A percentile compares a stretch with the other conserved stretches of the same genome.
These are phyloP conservation scores for Drosophila santomea DNA, from an alignment of 1,140 invertebrate species.

Conservation along the genomic window DNA sequence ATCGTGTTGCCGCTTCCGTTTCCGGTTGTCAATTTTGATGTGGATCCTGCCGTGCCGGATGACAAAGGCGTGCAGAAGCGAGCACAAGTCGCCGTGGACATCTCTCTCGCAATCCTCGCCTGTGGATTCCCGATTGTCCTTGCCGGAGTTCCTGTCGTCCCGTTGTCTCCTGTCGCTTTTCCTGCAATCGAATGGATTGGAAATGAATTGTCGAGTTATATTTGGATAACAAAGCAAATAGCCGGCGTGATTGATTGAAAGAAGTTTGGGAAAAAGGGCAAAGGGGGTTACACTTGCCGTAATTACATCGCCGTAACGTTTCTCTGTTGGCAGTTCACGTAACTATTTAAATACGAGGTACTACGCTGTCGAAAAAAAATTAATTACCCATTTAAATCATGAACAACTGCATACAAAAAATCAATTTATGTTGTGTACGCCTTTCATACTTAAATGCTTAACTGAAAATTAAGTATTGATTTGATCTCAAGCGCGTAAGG, in stretches of 20 bases:
- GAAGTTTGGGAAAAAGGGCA: neutral
- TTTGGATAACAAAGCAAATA: slow-evolving; percentile 24
- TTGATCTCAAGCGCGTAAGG: no score
- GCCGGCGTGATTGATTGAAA: slow-evolving; percentile 2
- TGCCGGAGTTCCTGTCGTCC: slow-evolving; percentile 21
- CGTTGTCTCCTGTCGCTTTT: slow-evolving; percentile 24
- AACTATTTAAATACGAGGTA: neutral
- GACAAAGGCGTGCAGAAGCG: slow-evolving; percentile 66
- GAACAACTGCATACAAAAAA: no score
- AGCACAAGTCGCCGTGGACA: slow-evolving; percentile 74
- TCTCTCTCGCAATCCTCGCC: slow-evolving; percentile 36
- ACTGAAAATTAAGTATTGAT: no score
- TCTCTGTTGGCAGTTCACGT: neutral
- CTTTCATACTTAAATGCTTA: no score
- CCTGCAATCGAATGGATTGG: slow-evolving; percentile 22
- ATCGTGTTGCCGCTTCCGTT: slow-evolving; percentile 56
- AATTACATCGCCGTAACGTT: neutral
- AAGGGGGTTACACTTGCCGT: neutral
- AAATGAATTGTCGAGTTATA: slow-evolving; percentile 17
- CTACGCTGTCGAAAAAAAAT: neutral
- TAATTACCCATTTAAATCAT: neutral
- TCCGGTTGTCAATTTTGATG: slow-evolving; percentile 67
- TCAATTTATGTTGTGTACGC: no score
- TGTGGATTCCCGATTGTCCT: slow-evolving; percentile 15
- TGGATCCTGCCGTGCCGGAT: slow-evolving; percentile 50